Percentiles rank a stretch among this genome's conserved stretches.
Evolutionary conservation across 2,113 vertebrate genomes (phyloP).

Genomic region (Cranoglanis bouderius): DNA sequence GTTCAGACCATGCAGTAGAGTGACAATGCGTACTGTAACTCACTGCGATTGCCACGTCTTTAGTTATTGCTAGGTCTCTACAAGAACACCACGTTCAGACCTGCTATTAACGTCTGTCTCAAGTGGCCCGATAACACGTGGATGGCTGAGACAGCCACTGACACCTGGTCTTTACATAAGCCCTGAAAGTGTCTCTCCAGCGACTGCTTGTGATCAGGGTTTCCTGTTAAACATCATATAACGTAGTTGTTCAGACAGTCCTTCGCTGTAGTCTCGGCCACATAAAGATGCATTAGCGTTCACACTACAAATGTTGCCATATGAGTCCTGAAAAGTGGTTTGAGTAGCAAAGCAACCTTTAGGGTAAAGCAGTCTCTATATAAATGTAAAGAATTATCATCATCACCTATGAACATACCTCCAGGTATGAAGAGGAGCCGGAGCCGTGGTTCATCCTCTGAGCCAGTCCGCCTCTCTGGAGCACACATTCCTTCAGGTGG

Average conservation of each 20-base stretch:
- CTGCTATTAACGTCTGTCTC: not conserved
- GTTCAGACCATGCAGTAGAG: not conserved
- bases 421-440: constrained; percentile 90
- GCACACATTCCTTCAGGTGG: constrained; percentile 95
- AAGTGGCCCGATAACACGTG: not conserved
- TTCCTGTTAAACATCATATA: not conserved
- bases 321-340: not conserved
- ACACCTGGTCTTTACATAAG: not conserved
- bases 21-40: not conserved
- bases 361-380: not conserved
- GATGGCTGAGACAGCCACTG: not conserved
- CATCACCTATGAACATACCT: constrained; percentile 72
- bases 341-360: not conserved
- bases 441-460: constrained; percentile 96
- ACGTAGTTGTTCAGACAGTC: not conserved
- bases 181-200: not conserved
- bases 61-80: not conserved
- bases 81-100: not conserved
- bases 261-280: not conserved
- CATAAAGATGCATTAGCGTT: not conserved
- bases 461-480: constrained; percentile 92
- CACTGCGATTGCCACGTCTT: not conserved
- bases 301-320: not conserved
- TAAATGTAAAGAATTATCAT: not conserved
- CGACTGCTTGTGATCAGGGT: not conserved